Base-by-base conservation (phyloP, 2,888 invertebrate species). In the Callosobruchus maculatus region DNA sequence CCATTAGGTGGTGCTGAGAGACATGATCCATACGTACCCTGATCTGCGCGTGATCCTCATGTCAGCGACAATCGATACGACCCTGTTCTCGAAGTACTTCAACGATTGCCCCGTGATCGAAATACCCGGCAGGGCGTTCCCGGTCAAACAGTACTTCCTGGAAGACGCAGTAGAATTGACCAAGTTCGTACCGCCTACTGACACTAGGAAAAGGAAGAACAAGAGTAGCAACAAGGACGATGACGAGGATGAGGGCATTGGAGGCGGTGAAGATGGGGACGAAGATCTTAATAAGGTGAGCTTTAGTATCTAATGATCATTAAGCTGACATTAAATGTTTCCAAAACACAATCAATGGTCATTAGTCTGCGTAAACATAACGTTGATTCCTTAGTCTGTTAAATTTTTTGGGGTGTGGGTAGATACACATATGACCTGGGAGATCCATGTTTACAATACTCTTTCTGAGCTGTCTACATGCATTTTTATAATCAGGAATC, bases 11-110 rank as follows among this genome's bases (percentile, higher is more conserved):
- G 92, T 99, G 0, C 89, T 99, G 2, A 91, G 97, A 5, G 99
- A 99, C 86, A 97, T 99, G 97, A 93, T 97, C 0, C 94, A 94
- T 77, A 92, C 93, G 0, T 97, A 96, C 88, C 97, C 97, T 0
- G 96, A 98, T 80, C 87, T 99, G 22, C 90, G 97, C 66, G 92
- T 99, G 9, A 94, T 99, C 73, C 92, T 99, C 31, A 99, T 99
- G 99, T 98, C 98, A 0, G 99, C 99, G 13, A 99, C 99, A 0
- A 97, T 99, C 68, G 98, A 99, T 82, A 98, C 97, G 0, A 91
- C 94, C 0, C 89, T 98, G 0, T 99, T 99, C 87, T 93, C 94
- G 0, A 90, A 93, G 26, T 99, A 98, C 88, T 99, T 98, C 88
- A 96, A 95, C 73, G 90, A 93, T 79, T 96, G 96, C 83, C 95